phyloP scores from a whole-genome alignment of 92 coral and sea anemone species.

The Epizoanthus stellaris region DNA sequence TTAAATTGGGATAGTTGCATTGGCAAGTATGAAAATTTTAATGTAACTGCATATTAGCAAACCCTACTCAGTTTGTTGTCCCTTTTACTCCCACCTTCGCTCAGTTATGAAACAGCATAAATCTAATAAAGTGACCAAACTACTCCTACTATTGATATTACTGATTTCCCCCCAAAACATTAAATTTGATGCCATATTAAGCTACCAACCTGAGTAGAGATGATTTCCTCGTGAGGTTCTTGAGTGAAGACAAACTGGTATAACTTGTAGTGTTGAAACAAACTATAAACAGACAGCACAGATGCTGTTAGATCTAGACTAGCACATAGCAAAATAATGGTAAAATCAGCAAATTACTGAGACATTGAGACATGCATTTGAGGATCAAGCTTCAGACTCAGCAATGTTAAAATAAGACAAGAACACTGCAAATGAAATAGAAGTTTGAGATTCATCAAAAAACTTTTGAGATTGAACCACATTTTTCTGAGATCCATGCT shows the following conservation, averaged over 20 bases:
- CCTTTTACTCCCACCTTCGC: too few relatives aligned
- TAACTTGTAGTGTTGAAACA: conserved; percentile 92
- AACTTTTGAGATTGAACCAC: too few relatives aligned
- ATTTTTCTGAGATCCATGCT: too few relatives aligned
- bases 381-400: too few relatives aligned
- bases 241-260: conserved; percentile 85
- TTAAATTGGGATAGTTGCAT: neutral
- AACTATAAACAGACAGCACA: conserved; percentile 38
- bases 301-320: neutral
- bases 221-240: conserved; percentile 78
- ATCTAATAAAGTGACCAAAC: too few relatives aligned
- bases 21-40: too few relatives aligned
- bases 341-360: neutral
- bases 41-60: too few relatives aligned
- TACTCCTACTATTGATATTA: neutral
- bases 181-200: neutral
- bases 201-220: conserved; percentile 71
- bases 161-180: neutral
- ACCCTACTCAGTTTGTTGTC: too few relatives aligned
- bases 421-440: too few relatives aligned
- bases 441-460: too few relatives aligned
- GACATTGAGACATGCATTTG: neutral
- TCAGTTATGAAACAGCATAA: too few relatives aligned
- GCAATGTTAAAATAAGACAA: too few relatives aligned
- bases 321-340: neutral